phyloP scores from a whole-genome alignment of 2,888 invertebrate genomes.

The Ectemnius lituratus region DNA sequence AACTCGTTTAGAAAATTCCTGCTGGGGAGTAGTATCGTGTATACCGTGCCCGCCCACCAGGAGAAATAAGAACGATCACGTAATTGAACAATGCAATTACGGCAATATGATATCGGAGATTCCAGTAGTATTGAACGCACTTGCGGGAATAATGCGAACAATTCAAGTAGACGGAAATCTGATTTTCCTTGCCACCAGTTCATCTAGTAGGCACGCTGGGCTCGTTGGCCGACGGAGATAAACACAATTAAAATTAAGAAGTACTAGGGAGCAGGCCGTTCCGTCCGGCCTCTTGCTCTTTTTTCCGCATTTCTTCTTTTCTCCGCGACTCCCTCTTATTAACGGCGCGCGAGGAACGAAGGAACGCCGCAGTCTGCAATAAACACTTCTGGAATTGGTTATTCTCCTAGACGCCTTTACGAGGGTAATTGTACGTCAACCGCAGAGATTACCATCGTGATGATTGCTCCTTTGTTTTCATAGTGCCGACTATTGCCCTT shows the following conservation, averaged over 20 bases:
- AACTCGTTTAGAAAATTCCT: conserved; percentile 23
- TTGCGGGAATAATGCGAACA: conserved; percentile 23
- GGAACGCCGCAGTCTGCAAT: conserved; percentile 62
- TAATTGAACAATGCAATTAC: conserved; percentile 12
- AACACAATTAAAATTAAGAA: conserved; percentile 63
- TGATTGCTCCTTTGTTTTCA: conserved; percentile 72
- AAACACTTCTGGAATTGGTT: conserved; percentile 74
- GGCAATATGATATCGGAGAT: conserved; percentile 15
- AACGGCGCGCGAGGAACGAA: conserved; percentile 63
- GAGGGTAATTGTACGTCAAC: conserved; percentile 72
- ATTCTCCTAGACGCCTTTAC: conserved; percentile 69
- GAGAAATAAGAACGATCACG: not conserved
- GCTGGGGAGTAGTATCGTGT: not conserved
- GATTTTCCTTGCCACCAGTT: conserved; percentile 30
- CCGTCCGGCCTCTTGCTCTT: conserved; percentile 18
- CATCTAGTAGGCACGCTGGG: not conserved
- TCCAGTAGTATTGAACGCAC: conserved; percentile 3
- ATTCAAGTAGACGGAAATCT: conserved; percentile 27
- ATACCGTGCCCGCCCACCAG: not conserved
- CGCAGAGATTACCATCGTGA: conserved; percentile 73
- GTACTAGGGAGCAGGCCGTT: conserved; percentile 30
- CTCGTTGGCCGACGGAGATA: conserved; percentile 30
- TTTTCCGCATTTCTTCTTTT: conserved; percentile 11
- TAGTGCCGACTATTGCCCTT: conserved; percentile 39
- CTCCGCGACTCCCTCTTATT: conserved; percentile 59